Evolutionary conservation across 2,113 vertebrate species (phyloP).

Genomic region (Equus przewalskii): DNA sequence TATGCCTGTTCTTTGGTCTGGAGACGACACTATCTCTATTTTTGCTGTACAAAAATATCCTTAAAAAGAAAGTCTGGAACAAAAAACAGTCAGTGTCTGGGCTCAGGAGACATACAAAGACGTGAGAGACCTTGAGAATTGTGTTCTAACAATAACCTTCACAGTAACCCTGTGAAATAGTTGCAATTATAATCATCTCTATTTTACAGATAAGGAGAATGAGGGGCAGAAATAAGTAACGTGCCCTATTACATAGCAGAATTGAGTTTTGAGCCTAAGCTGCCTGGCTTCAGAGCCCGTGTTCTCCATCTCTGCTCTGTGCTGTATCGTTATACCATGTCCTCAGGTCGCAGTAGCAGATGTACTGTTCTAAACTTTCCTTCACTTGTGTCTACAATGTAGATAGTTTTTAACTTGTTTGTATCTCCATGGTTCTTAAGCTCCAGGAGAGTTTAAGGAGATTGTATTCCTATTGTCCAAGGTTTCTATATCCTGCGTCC

Average conservation of each 20-base stretch:
- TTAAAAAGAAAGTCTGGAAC: not conserved
- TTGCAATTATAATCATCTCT: not conserved
- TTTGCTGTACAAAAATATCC: not conserved
- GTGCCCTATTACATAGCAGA: constrained; percentile 19
- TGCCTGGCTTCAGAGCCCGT: not conserved
- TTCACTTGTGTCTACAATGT: not conserved
- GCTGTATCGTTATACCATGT: not conserved
- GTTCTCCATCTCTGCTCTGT: not conserved
- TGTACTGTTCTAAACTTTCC: not conserved
- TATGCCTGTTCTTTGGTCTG: not conserved
- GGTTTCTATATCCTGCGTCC: not conserved
- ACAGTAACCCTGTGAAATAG: not conserved
- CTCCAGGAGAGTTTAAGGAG: not conserved
- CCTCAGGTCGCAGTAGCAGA: not conserved
- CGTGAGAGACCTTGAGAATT: constrained; percentile 39
- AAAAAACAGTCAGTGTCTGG: not conserved
- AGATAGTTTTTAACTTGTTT: not conserved
- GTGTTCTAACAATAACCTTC: not conserved
- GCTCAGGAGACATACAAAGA: not conserved
- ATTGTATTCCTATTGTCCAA: constrained; percentile 11
- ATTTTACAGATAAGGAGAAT: constrained; percentile 16
- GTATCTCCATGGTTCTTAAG: not conserved
- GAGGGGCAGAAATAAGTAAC: not conserved
- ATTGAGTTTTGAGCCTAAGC: not conserved
- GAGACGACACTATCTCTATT: not conserved